Evolutionary conservation across 2,888 invertebrate species (phyloP), one percentile per base, ranked within the genome.

Genomic region (Cylloceria caligata): DNA sequence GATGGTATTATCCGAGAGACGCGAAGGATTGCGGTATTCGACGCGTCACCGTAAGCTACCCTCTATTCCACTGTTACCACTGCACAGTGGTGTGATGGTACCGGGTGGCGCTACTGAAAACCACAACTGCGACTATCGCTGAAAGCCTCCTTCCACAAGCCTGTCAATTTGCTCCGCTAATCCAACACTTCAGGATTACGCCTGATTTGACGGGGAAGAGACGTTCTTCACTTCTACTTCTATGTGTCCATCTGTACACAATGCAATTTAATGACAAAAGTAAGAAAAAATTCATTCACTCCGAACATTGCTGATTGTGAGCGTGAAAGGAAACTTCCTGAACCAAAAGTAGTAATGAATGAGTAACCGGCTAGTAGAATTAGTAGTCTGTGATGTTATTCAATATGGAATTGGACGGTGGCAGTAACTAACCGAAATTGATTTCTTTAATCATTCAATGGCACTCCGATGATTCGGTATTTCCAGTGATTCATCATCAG

Each of bases 161-260:
- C 45, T 72, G 78, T 78, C 72, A 78, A 65, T 65, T 78, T 72
- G 72, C 47, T 34, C 34, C 24, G 65, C 47, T 72, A 72, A 78
- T 72, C 72, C 78, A 72, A 78, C 71, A 45, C 49, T 47, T 45
- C 36, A 24, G 65, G 72, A 72, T 78, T 78, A 57, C 57, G 55
- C 47, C 57, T 47, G 57, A 72, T 65, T 64, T 69, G 67, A 75
- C 65, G 75, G 30, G 57, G 21, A 52, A 69, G 62, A 52, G 39
- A 77, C 69, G 69, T 42, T 27, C 36, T 55, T 57, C 57, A 27
- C 24, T 45, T n/a, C 42, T 42, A 16, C 16, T 34, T 34, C 34
- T 9, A 16, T 9, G 19, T n/a, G n/a, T n/a, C n/a, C n/a, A n/a
- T 34, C 55, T 16, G 30, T 34, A 42, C 36, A 19, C 36, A 16